A percentile compares a stretch with the other conserved stretches of the same genome.
Evolutionary conservation across 2,797 vertebrate genomes (phyloP).

Genomic region (Chromis chromis): DNA sequence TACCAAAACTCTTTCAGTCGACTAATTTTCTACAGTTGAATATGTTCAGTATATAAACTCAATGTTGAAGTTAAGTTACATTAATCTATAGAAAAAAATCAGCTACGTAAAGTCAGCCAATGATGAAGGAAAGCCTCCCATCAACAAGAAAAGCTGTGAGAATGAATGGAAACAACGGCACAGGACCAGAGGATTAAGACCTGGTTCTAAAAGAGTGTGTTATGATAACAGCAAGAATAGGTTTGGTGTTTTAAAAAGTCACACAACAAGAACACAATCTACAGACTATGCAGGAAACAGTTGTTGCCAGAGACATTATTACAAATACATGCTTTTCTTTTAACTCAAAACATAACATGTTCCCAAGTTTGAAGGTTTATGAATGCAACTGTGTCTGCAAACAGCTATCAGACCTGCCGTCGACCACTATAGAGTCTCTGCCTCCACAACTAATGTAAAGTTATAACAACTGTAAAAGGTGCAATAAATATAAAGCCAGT

Average conservation of each 20-base stretch:
- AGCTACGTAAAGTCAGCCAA: background rate
- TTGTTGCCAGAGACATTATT: no score
- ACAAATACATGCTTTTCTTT: background rate
- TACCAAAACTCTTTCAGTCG: background rate
- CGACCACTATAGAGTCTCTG: no score
- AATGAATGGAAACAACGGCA: background rate
- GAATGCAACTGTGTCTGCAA: background rate
- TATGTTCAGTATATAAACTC: background rate
- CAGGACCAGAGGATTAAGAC: background rate
- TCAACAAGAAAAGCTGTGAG: background rate
- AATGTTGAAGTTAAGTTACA: background rate
- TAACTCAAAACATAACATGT: conserved; percentile 5
- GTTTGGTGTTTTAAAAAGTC: background rate
- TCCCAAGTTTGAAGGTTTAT: background rate
- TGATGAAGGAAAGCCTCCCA: background rate
- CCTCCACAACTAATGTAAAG: background rate
- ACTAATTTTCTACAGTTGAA: background rate
- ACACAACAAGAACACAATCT: background rate
- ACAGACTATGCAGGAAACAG: background rate
- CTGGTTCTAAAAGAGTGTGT: background rate
- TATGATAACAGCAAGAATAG: background rate
- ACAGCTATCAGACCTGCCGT: background rate
- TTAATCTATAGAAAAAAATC: background rate
- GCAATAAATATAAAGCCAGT: background rate
- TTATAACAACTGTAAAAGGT: background rate